Evolutionary conservation across 2,113 vertebrate genomes (phyloP), one percentile per base, ranked within the genome.

Genomic region (Ammodytes marinus): DNA sequence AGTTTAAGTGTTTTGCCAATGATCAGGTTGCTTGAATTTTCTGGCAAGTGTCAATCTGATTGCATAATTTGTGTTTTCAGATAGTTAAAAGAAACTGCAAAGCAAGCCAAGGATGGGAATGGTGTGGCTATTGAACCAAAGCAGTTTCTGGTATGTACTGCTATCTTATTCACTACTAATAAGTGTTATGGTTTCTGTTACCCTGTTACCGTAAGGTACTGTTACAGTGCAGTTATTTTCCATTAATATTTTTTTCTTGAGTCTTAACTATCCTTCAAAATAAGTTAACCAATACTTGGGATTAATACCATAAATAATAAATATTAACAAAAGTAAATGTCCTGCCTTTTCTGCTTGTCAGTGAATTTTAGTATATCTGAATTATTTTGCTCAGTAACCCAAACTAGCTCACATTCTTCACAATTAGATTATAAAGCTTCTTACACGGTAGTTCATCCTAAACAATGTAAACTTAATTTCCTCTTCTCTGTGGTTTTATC

Each of bases 121-220:
- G 90, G 75, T 89, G 87, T 71, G 80, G 37, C 69, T 89, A 74
- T 68, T 91, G 60, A 92, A 90, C 83, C 87, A 88, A 88, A 90
- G 77, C 70, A 77, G 82, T 87, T 93, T 93, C 80, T 93, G 92
- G 92, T 94, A 89, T 86, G 91, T 92, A 90, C 27, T 17, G 0
- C 17, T 69, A 39, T 65, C 6, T 0, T 53, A 17, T 74, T 58
- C 64, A 42, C 4, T 55, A 46, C 27, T 27, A 55, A 59, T 52
- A 11, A 61, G 52, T 65, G 49, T 5, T 27, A 52, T 17, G 2
- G 15, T 14, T 52, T 52, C 6, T 5, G 11, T 49, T 1, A 12
- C 10, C 11, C 11, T 12, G 13, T 49, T 49, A 49, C 47, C 47
- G 11, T 49, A 52, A 52, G 49, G 9, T 76, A 64, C 3, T 40